A percentile compares a stretch with the other conserved stretches of the same genome.
Conservation (phyloP, 2,113 vertebrate genomes). For the zebrafish (Danio rerio) region DNA sequence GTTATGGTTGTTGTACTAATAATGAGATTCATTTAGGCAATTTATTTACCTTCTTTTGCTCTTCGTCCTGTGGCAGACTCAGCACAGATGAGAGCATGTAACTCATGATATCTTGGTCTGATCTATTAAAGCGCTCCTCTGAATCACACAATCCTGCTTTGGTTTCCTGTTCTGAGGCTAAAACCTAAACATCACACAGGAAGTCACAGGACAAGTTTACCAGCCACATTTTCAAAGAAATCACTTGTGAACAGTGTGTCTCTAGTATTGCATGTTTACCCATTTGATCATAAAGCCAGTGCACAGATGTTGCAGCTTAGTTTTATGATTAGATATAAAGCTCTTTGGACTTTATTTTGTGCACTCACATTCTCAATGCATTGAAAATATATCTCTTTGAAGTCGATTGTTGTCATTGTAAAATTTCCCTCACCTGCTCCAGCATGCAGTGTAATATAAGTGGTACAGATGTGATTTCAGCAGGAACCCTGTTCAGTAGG, state of each 20-base stretch:
- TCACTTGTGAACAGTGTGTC: neutral
- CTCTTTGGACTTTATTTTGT: neutral
- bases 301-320: neutral
- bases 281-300: neutral
- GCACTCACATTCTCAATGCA: neutral
- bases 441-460: slow-evolving; percentile 87
- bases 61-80: slow-evolving; percentile 73
- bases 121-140: slow-evolving; percentile 59
- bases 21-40: neutral
- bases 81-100: slow-evolving; percentile 80
- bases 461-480: slow-evolving; percentile 83
- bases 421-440: slow-evolving; percentile 82
- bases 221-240: neutral
- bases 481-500: slow-evolving; percentile 80
- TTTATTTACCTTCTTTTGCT: slow-evolving; percentile 78
- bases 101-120: slow-evolving; percentile 72
- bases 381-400: neutral
- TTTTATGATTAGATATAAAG: too few species aligned
- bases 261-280: neutral
- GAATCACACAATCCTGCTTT: slow-evolving; percentile 49
- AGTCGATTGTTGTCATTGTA: neutral
- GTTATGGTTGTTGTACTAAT: neutral
- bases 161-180: slow-evolving; percentile 76
- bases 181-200: slow-evolving; percentile 75
- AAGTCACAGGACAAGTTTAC: neutral